These are phyloP conservation scores for Syngnathus acus DNA, from an alignment of 2,797 vertebrate species.

Conservation along the genomic window DNA sequence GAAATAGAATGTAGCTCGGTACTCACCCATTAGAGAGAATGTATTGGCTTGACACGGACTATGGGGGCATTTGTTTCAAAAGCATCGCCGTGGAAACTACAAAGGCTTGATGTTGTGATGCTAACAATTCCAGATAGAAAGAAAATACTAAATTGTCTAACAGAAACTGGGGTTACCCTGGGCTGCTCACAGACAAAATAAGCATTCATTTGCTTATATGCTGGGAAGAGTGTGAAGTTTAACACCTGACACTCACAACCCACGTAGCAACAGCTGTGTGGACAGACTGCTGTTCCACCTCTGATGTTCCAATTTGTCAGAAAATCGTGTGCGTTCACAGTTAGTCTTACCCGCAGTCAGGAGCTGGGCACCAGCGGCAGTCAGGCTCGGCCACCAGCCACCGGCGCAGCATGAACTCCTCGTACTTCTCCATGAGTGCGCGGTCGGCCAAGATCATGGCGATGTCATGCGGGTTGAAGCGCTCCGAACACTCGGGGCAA, in stretches of 20 bases:
- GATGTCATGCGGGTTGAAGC: conserved; percentile 96
- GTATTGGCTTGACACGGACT: not conserved
- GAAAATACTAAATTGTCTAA: too few relatives aligned
- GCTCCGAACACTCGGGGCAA: conserved; percentile 95
- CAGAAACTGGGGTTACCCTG: too few relatives aligned
- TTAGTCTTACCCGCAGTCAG: conserved; percentile 88
- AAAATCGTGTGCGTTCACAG: too few relatives aligned
- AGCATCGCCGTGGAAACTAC: not conserved
- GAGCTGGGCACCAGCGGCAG: conserved; percentile 97
- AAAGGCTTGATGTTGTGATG: not conserved
- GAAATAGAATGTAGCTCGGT: not conserved
- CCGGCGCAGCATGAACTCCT: conserved; percentile 96
- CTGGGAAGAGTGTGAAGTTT: too few relatives aligned
- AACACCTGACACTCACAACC: too few relatives aligned
- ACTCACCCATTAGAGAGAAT: not conserved
- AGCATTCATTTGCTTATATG: too few relatives aligned
- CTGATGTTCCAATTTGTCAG: too few relatives aligned
- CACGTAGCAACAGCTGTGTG: too few relatives aligned
- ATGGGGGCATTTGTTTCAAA: not conserved
- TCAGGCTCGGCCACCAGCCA: conserved; percentile 96
- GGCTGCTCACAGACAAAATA: too few relatives aligned
- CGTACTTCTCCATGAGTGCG: conserved; percentile 95
- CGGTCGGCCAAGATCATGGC: conserved; percentile 89
- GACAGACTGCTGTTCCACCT: too few relatives aligned
- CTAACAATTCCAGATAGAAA: not conserved